Base-by-base conservation (phyloP, 2,113 vertebrate genomes). In the Pogona vitticeps region DNA sequence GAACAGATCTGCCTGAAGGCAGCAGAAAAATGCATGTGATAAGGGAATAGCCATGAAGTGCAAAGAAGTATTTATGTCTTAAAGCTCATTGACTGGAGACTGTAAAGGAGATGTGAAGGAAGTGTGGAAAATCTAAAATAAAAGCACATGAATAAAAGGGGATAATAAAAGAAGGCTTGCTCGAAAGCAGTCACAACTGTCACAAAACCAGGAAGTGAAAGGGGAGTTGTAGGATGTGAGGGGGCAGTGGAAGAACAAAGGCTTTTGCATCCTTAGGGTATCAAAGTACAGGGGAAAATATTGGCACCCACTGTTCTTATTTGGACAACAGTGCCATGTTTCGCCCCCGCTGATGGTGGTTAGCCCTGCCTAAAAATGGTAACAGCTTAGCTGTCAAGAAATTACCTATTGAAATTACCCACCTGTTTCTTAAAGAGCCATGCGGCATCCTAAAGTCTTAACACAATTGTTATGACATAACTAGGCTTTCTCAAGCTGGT, bases 61-160 rank as follows among this genome's bases (percentile, higher is more conserved):
- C 88, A 95, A 90, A 95, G 90, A 88, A 85, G 15, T 89, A 86
- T 94, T 95, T 94, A 95, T 91, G 90, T 93, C 92, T 94, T 95
- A 94, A 82, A 0, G 0, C 80, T 91, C 93, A 93, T 89, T 95
- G 92, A 95, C 92, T 92, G 81, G 79, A 94, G 86, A 89, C 91
- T 92, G 87, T 81, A 95, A 94, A 95, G 90, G 82, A 94, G 90
- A 95, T 92, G 89, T 91, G 92, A 95, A 94, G 91, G 88, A 93
- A 92, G 91, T 94, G 95, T 94, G 93, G 95, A 95, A 96, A 95
- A 93, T 91, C 63, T 86, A 91, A 92, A 93, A 94, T 93, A 94
- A 94, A 95, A 93, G 85, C 94, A 42, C 10, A 88, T 23, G 21
- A 93, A 90, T 77, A 93, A 91, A 71, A 85, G 84, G 86, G 77